Conservation (phyloP, 1,140 invertebrate species). For the Pemphigus obesinymphae region DNA sequence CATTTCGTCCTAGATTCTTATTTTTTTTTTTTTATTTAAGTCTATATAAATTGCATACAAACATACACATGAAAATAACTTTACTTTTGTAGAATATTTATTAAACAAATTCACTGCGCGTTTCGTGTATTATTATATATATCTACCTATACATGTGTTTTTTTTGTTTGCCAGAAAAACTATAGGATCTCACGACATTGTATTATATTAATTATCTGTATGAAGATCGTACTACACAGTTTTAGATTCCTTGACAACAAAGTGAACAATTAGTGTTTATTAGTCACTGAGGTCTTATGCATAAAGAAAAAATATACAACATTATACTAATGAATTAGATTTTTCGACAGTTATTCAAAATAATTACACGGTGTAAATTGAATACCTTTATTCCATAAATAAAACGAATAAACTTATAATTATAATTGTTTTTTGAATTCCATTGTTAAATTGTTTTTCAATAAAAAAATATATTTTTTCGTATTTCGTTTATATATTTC, state of each 20-base stretch:
- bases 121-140: not conserved
- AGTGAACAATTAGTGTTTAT: not conserved
- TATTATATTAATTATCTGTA: not conserved
- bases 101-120: not conserved
- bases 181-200: not conserved
- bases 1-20: not conserved
- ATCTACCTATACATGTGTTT: not conserved
- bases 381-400: no score
- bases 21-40: no score
- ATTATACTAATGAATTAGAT: not conserved
- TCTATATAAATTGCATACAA: no score
- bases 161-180: conserved; percentile 1
- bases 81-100: not conserved
- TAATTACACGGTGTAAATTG: not conserved
- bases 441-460: no score
- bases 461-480: no score
- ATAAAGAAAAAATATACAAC: not conserved
- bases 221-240: not conserved
- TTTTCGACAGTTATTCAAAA: not conserved
- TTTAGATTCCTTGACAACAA: not conserved
- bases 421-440: no score
- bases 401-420: no score
- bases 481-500: no score
- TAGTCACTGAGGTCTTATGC: not conserved
- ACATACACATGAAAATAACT: not conserved